A percentile compares a stretch with the other conserved stretches of the same genome.
phyloP scores from a whole-genome alignment of 2,797 vertebrate species.

The Hemibagrus guttatus region DNA sequence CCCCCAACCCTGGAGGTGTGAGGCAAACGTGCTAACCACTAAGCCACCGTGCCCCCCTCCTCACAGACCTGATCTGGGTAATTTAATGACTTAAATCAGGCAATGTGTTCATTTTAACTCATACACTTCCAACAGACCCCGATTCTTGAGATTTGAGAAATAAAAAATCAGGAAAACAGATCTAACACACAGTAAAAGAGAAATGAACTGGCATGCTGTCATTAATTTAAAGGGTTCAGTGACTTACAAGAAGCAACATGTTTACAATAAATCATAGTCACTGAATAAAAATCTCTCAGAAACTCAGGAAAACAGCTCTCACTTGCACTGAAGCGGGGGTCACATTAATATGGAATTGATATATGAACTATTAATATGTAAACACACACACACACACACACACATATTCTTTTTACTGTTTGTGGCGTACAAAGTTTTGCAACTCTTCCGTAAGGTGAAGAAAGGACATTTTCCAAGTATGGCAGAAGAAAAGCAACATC shows the following conservation, averaged over 20 bases:
- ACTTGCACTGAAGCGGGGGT: not conserved
- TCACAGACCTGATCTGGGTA: no score
- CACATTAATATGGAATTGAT: no score
- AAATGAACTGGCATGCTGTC: not conserved
- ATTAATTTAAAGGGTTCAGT: not conserved
- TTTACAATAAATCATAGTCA: no score
- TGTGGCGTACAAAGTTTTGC: not conserved
- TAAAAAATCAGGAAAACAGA: not conserved
- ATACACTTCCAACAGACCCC: not conserved
- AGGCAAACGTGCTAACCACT: no score
- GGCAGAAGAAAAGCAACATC: slow-evolving; percentile 3
- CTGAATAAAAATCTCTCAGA: not conserved
- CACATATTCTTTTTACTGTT: not conserved
- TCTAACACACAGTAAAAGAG: not conserved
- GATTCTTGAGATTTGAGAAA: not conserved
- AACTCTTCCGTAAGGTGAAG: not conserved
- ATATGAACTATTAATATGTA: not conserved
- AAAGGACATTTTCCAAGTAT: not conserved
- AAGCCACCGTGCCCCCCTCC: no score
- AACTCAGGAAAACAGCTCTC: not conserved
- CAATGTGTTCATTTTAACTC: no score
- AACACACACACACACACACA: not conserved
- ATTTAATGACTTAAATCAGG: no score
- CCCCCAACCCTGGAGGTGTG: no score
- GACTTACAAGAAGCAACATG: not conserved